Evolutionary conservation across 2,113 vertebrate species (phyloP).

Genomic region (Camelus dromedarius): DNA sequence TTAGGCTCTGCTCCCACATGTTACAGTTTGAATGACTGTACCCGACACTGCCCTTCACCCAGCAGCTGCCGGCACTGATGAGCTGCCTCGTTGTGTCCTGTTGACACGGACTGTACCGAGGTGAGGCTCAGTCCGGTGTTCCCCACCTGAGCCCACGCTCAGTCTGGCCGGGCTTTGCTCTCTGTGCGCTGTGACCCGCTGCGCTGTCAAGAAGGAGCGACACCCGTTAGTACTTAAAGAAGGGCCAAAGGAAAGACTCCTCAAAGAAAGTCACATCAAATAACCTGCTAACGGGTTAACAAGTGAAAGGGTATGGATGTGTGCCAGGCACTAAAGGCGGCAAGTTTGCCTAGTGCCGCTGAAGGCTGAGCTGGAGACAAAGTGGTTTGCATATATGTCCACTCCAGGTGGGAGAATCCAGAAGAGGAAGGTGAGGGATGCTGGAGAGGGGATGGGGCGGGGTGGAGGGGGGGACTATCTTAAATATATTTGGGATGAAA

Average conservation of each 20-base stretch:
- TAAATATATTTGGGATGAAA: slow-evolving; percentile 59
- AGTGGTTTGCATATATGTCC: neutral
- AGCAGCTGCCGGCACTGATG: slow-evolving; percentile 3
- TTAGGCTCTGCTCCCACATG: neutral
- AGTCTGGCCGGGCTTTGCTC: slow-evolving; percentile 14
- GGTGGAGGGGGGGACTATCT: neutral
- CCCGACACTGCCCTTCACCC: neutral
- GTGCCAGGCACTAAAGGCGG: neutral
- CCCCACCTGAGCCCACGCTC: neutral
- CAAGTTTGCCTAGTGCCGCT: neutral
- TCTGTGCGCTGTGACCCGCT: neutral
- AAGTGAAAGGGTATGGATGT: neutral
- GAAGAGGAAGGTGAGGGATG: neutral
- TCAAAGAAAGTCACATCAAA: neutral
- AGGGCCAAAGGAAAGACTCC: slow-evolving; percentile 17
- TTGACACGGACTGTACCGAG: neutral
- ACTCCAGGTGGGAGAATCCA: neutral
- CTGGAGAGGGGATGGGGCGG: neutral
- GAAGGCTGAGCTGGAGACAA: neutral
- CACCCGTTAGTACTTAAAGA: neutral
- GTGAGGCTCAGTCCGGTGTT: slow-evolving; percentile 1
- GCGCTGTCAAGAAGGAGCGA: neutral
- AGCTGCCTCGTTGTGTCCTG: neutral
- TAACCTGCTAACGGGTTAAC: slow-evolving; percentile 43
- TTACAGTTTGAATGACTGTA: neutral